These are phyloP conservation scores for Myrmophylax atrothorax DNA, from an alignment of 2,113 vertebrate genomes.

Conservation along the genomic window DNA sequence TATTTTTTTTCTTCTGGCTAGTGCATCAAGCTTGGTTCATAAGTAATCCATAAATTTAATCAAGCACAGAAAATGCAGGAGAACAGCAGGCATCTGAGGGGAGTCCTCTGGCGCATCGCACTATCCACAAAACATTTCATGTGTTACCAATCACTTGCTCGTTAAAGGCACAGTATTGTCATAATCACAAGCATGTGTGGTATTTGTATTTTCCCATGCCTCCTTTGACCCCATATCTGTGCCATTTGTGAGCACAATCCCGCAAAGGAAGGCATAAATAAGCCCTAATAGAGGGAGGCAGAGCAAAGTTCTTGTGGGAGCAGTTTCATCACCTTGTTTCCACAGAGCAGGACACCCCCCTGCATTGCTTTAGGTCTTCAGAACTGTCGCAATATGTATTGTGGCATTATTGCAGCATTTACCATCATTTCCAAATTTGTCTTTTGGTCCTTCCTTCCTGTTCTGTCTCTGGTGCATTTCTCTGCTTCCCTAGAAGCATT, in stretches of 20 bases:
- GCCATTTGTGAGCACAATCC: rapidly evolving
- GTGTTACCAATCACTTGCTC: background rate
- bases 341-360: background rate
- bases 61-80: background rate
- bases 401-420: background rate
- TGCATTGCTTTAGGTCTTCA: background rate
- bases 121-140: background rate
- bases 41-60: background rate
- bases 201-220: background rate
- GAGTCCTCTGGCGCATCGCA: background rate
- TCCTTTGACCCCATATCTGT: background rate
- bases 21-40: background rate
- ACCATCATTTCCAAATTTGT: background rate
- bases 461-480: background rate
- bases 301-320: background rate
- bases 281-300: background rate
- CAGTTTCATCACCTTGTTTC: background rate
- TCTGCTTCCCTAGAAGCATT: background rate
- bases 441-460: background rate
- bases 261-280: background rate
- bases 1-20: background rate
- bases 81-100: background rate
- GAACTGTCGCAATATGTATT: background rate
- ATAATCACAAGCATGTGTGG: background rate
- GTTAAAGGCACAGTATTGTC: background rate